A percentile compares a stretch with the other conserved stretches of the same genome.
Conservation (phyloP, 2,113 vertebrate genomes). For the Hydropotes inermis region DNA sequence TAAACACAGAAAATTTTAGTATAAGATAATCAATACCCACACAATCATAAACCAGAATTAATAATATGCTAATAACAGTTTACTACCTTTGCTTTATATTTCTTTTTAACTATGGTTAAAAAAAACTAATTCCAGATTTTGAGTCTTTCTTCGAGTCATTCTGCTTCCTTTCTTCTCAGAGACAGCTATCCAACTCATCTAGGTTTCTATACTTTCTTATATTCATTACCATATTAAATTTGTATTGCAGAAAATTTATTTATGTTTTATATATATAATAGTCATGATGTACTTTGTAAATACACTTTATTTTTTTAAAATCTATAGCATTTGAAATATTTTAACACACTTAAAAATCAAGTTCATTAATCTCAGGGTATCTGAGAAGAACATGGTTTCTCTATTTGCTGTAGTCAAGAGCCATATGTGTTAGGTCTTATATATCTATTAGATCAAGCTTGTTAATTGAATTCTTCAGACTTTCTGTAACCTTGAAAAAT, state of each 20-base stretch:
- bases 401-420: neutral
- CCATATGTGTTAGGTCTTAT: neutral
- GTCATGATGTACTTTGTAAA: neutral
- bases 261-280: neutral
- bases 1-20: neutral
- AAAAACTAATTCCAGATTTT: neutral
- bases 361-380: neutral
- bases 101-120: neutral
- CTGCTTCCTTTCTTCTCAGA: neutral
- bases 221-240: neutral
- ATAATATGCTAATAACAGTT: neutral
- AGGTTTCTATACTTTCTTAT: neutral
- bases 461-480: neutral
- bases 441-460: neutral
- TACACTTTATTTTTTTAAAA: neutral
- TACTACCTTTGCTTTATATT: neutral
- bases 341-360: neutral
- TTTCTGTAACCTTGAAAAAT: neutral
- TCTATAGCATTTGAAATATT: neutral
- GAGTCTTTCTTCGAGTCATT: neutral
- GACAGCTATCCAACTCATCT: neutral
- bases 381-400: neutral
- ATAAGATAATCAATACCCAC: neutral
- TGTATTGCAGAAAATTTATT: neutral
- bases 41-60: neutral